Evolutionary conservation across 2,797 vertebrate genomes (phyloP).

Genomic region (Pseudocheirus occidentalis): DNA sequence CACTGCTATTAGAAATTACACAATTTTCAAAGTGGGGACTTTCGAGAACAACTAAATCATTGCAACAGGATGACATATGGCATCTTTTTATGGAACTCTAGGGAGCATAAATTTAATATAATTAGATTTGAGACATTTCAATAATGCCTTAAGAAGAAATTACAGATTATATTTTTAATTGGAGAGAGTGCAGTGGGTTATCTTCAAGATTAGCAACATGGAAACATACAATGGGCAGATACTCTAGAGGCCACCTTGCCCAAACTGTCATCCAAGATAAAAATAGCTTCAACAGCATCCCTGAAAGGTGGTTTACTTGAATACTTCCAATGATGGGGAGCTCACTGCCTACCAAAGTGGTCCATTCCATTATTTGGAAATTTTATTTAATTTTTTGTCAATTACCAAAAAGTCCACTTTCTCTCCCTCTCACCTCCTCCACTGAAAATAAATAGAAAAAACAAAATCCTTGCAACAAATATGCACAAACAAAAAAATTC

Average conservation of each 20-base stretch:
- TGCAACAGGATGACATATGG: neutral
- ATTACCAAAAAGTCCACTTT: neutral
- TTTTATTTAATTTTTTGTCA: neutral
- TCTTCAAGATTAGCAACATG: neutral
- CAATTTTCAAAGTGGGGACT: neutral
- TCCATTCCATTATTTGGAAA: neutral
- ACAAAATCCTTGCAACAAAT: neutral
- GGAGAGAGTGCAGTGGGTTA: neutral
- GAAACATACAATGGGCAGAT: neutral
- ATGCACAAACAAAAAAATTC: neutral
- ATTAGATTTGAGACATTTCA: constrained; percentile 7
- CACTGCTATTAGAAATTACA: neutral
- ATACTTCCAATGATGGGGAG: neutral
- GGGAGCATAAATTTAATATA: neutral
- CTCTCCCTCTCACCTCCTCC: neutral
- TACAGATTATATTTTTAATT: neutral
- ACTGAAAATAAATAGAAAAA: neutral
- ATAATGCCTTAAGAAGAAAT: neutral
- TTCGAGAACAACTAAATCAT: neutral
- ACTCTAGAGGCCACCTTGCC: neutral
- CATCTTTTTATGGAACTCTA: neutral
- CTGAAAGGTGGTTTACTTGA: neutral
- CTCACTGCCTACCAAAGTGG: neutral
- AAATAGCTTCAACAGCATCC: neutral
- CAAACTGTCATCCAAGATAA: neutral